These are phyloP conservation scores for Cheilosia vulpina DNA, from an alignment of 2,888 invertebrate species.

Conservation along the genomic window DNA sequence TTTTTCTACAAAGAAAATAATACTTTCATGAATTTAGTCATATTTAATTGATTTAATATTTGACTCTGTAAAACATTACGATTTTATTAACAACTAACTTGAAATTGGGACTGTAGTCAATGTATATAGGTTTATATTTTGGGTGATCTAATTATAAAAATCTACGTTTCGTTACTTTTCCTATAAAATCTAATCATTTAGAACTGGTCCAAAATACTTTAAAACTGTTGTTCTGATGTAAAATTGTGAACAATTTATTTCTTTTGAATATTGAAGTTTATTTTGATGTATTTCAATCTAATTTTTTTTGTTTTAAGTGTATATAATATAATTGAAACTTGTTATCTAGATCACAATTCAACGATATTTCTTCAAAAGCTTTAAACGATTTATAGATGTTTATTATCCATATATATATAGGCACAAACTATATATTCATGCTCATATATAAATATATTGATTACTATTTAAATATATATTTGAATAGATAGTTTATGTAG, in stretches of 20 bases:
- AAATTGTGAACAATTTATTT: constrained; percentile 43
- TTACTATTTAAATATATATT: constrained; percentile 18
- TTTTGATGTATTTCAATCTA: constrained; percentile 13
- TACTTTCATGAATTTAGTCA: constrained; percentile 21
- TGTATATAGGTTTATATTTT: constrained; percentile 22
- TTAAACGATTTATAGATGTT: constrained; percentile 29
- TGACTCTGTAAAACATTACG: constrained; percentile 21
- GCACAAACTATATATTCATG: background rate
- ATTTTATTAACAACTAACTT: constrained; percentile 10
- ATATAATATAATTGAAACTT: constrained; percentile 59
- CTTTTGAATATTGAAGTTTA: constrained; percentile 21
- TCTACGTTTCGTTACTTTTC: constrained; percentile 48
- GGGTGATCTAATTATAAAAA: constrained; percentile 54
- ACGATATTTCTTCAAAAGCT: constrained; percentile 45
- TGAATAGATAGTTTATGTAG: constrained; percentile 19
- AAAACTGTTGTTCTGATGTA: constrained; percentile 37
- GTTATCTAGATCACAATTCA: constrained; percentile 60
- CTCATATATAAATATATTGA: constrained; percentile 2
- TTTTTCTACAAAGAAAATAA: constrained; percentile 44
- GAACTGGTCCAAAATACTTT: constrained; percentile 49
- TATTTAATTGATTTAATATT: constrained; percentile 31
- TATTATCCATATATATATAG: constrained; percentile 4
- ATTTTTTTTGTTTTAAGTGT: constrained; percentile 32
- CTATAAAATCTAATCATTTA: constrained; percentile 54
- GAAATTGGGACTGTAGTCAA: constrained; percentile 21